Conservation (phyloP, 2,888 invertebrate genomes). For the Dorcus parallelipipedus region DNA sequence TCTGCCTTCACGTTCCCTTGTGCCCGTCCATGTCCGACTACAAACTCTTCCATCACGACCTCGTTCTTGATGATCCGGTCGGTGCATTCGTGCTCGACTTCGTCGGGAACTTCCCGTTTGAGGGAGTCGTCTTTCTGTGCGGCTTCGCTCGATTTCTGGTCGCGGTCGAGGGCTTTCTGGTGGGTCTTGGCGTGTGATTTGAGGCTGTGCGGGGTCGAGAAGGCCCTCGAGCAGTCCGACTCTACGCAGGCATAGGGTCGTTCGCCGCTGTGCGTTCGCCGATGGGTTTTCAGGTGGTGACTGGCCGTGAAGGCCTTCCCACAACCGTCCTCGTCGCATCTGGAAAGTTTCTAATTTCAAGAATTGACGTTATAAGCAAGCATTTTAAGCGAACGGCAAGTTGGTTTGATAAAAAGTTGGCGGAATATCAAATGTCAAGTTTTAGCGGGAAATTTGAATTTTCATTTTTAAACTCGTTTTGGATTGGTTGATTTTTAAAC, state of each 20-base stretch:
- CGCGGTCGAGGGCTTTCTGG: slow-evolving; percentile 47
- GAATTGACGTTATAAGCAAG: background rate
- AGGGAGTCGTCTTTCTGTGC: slow-evolving; percentile 6
- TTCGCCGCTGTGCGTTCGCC: slow-evolving; percentile 74
- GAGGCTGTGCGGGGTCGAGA: slow-evolving; percentile 81
- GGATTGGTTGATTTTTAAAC: too few species aligned
- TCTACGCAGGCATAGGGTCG: slow-evolving; percentile 73
- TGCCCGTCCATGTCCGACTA: background rate
- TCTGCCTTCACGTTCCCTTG: background rate
- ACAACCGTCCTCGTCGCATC: slow-evolving; percentile 79
- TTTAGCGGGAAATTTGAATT: too few species aligned
- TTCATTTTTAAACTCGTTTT: too few species aligned
- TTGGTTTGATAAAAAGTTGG: too few species aligned
- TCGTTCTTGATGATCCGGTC: slow-evolving; percentile 12
- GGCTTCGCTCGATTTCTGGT: slow-evolving; percentile 9
- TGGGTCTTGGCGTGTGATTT: slow-evolving; percentile 78
- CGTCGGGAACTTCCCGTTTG: slow-evolving; percentile 5
- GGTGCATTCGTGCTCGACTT: slow-evolving; percentile 12
- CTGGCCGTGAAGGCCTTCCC: slow-evolving; percentile 92
- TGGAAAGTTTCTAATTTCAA: slow-evolving; percentile 39
- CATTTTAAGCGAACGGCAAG: too few species aligned
- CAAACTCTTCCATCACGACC: slow-evolving; percentile 19
- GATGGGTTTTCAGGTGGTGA: slow-evolving; percentile 90
- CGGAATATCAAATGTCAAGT: too few species aligned
- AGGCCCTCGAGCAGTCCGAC: slow-evolving; percentile 68